A percentile compares a stretch with the other conserved stretches of the same genome.
These are phyloP conservation scores for Osmoderma eremita DNA, from an alignment of 2,888 invertebrate genomes.

Conservation along the genomic window DNA sequence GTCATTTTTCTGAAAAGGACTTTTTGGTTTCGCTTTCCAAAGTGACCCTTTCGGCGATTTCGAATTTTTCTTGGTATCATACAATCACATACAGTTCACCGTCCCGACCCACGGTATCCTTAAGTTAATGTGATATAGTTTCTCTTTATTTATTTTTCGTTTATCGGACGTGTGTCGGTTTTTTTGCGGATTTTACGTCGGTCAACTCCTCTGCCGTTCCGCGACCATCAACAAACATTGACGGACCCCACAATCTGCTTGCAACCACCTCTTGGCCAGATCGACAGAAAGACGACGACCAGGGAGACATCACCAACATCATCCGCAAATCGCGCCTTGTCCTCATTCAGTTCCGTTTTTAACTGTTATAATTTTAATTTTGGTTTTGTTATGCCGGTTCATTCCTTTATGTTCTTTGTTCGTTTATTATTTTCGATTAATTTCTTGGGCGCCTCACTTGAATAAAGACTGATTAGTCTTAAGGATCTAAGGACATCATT, in stretches of 20 bases:
- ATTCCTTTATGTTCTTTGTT: neutral
- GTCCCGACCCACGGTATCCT: conserved; percentile 36
- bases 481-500: conserved; percentile 47
- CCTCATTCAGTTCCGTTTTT: conserved; percentile 46
- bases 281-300: conserved; percentile 5
- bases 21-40: conserved; percentile 64
- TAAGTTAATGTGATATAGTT: conserved; percentile 51
- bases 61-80: conserved; percentile 46
- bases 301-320: conserved; percentile 5
- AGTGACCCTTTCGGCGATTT: conserved; percentile 63
- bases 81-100: conserved; percentile 20
- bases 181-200: conserved; percentile 53
- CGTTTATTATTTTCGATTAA: neutral
- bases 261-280: neutral
- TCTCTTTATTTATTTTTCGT: conserved; percentile 29
- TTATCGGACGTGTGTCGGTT: conserved; percentile 46
- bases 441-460: conserved; percentile 31
- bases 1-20: conserved; percentile 64
- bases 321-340: conserved; percentile 34
- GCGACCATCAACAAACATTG: conserved; percentile 40
- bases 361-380: conserved; percentile 8
- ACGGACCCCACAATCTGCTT: conserved; percentile 3
- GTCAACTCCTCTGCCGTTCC: conserved; percentile 48
- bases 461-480: conserved; percentile 59
- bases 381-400: neutral